These are phyloP conservation scores for Struthio camelus DNA, from an alignment of 2,113 vertebrate species.

Conservation along the genomic window DNA sequence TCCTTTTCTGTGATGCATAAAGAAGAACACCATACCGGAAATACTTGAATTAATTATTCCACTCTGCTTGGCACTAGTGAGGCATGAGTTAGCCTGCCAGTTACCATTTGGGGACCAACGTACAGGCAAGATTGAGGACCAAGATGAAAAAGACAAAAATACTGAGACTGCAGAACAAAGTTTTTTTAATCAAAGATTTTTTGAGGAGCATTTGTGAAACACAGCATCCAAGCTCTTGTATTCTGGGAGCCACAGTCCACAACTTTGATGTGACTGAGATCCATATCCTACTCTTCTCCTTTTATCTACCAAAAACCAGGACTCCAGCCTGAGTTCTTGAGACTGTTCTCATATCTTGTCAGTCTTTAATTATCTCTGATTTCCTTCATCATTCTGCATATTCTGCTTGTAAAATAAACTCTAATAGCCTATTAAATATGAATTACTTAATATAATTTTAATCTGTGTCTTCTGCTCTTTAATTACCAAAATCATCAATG, in stretches of 20 bases:
- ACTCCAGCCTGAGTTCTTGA: neutral
- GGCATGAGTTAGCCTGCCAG: neutral
- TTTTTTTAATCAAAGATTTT: neutral
- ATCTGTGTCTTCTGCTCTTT: slow-evolving; percentile 45
- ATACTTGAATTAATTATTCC: neutral
- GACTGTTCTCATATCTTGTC: neutral
- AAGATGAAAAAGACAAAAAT: neutral
- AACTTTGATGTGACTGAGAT: neutral
- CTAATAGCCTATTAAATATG: slow-evolving; percentile 7
- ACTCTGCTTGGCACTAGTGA: neutral
- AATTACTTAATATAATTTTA: slow-evolving; percentile 2
- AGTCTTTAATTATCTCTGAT: neutral
- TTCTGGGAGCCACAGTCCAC: neutral
- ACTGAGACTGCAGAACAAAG: neutral
- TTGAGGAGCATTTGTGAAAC: neutral
- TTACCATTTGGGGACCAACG: neutral
- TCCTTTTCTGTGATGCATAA: neutral
- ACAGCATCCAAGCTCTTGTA: neutral
- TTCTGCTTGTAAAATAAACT: slow-evolving; percentile 7
- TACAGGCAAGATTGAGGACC: neutral
- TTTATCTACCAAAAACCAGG: neutral
- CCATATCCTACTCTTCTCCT: neutral
- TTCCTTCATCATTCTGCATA: neutral
- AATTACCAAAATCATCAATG: slow-evolving; percentile 17
- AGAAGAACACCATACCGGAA: neutral